Evolutionary conservation across 2,888 invertebrate genomes (phyloP).

Genomic region (Sinohyriopsis cumingii): DNA sequence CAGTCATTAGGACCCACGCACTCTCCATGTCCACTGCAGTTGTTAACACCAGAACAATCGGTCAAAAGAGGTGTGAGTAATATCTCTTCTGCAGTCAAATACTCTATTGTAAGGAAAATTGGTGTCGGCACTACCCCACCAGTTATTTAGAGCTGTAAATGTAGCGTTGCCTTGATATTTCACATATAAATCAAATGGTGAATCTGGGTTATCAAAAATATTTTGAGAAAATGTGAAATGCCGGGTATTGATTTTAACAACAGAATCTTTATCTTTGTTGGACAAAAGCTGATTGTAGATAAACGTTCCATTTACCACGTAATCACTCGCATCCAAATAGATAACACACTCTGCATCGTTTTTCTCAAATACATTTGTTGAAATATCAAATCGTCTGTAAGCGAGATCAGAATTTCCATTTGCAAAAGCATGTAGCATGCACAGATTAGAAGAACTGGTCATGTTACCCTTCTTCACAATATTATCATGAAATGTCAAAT

Average conservation of each 20-base stretch:
- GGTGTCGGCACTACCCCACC: slow-evolving; percentile 31
- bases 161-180: slow-evolving; percentile 8
- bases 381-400: slow-evolving; percentile 12
- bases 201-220: slow-evolving; percentile 30
- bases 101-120: slow-evolving; percentile 11
- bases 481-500: slow-evolving; percentile 22
- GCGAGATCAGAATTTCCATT: neutral
- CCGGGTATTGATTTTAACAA: slow-evolving; percentile 9
- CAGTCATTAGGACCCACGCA: slow-evolving; percentile 32
- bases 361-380: slow-evolving; percentile 26
- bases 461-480: slow-evolving; percentile 4
- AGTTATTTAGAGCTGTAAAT: slow-evolving; percentile 24
- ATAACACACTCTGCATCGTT: slow-evolving; percentile 17
- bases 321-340: slow-evolving; percentile 6
- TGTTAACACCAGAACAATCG: slow-evolving; percentile 28
- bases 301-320: slow-evolving; percentile 13
- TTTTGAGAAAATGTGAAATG: slow-evolving; percentile 26
- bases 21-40: slow-evolving; percentile 31
- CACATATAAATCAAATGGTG: slow-evolving; percentile 26
- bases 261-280: slow-evolving; percentile 7
- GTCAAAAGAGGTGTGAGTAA: slow-evolving; percentile 17
- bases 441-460: neutral
- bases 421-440: slow-evolving; percentile 13
- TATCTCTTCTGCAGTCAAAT: slow-evolving; percentile 19
- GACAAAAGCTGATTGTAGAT: slow-evolving; percentile 21